Evolutionary conservation across 2,888 invertebrate species (phyloP), one percentile per base, ranked within the genome.

Genomic region (Portevinia maculata): DNA sequence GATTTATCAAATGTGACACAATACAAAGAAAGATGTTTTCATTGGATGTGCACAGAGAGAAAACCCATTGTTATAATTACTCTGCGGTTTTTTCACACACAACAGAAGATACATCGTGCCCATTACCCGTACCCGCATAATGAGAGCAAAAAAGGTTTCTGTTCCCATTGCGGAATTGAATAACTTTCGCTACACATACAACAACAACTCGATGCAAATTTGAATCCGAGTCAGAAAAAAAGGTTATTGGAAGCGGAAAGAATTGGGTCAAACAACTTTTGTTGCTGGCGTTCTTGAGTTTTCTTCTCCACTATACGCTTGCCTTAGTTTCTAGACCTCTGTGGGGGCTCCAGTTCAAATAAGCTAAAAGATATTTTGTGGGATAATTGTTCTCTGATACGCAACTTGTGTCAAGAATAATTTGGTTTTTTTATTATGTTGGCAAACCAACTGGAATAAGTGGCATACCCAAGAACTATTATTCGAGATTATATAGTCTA

Each of bases 1-100:
- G 57, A 79, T 79, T 74, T 74, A 64, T 69, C 69, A 62, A 74
- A 79, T 74, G 62, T 52, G 74, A 79, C 79, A 79, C 73, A 69
- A 69, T 69, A 44, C 34, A 53, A 17, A 13, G 37, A 37, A 34
- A 24, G 24, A 3, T 24, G 24, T 2, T 5, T 28, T 32, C 13
- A 9, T 9, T 7, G 13, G 53, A 19, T 44, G 41, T 28, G 17
- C 30, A n/a, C 41, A 2, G 48, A 70, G 32, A 30, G 32, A 46
- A 30, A 59, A 13, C 21, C 39, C 28, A 59, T 79, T 79, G 78
- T 71, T 78, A 64, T 41, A 52, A 48, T 52, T 60, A 55, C 73
- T 73, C 28, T 79, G 53, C 39, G 60, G 60, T 62, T 57, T n/a
- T n/a, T 67, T 52, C 52, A 52, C 55, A 76, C 48, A 70, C 19